Percentiles rank a stretch among this genome's conserved stretches.
These are phyloP conservation scores for Esox lucius DNA, from an alignment of 2,797 vertebrate genomes.

Conservation along the genomic window DNA sequence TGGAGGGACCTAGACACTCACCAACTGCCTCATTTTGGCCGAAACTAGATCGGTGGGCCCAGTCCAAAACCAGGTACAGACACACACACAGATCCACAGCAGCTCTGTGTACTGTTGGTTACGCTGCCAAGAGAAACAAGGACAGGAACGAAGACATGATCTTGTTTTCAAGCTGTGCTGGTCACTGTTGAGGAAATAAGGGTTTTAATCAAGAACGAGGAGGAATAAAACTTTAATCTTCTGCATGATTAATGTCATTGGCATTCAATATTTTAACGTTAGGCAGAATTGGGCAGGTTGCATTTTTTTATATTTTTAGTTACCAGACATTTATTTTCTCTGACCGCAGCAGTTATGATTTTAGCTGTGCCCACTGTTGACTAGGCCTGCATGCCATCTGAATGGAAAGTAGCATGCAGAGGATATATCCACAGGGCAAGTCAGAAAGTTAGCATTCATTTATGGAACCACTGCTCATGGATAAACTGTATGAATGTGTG, in stretches of 20 bases:
- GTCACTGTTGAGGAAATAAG: neutral
- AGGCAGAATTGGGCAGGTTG: neutral
- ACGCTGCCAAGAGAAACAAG: neutral
- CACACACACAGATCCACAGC: neutral
- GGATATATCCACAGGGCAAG: neutral
- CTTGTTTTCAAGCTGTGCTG: neutral
- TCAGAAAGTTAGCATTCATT: slow-evolving; percentile 4
- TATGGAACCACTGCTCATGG: neutral
- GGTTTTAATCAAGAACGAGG: neutral
- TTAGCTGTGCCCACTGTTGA: neutral
- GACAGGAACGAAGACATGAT: neutral
- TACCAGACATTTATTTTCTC: neutral
- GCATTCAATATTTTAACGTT: neutral
- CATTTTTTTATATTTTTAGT: neutral
- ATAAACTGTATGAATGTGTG: neutral
- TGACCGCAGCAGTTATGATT: neutral
- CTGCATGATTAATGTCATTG: neutral
- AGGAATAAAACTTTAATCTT: neutral
- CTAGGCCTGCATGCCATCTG: neutral
- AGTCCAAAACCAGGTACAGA: neutral
- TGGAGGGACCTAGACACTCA: slow-evolving; percentile 16
- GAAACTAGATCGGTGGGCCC: neutral
- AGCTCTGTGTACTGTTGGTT: slow-evolving; percentile 15
- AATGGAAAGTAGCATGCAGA: neutral
- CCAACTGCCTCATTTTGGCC: slow-evolving; percentile 22